A percentile compares a stretch with the other conserved stretches of the same genome.
phyloP scores from a whole-genome alignment of 2,797 vertebrate genomes.

The Macrochelys suwanniensis region DNA sequence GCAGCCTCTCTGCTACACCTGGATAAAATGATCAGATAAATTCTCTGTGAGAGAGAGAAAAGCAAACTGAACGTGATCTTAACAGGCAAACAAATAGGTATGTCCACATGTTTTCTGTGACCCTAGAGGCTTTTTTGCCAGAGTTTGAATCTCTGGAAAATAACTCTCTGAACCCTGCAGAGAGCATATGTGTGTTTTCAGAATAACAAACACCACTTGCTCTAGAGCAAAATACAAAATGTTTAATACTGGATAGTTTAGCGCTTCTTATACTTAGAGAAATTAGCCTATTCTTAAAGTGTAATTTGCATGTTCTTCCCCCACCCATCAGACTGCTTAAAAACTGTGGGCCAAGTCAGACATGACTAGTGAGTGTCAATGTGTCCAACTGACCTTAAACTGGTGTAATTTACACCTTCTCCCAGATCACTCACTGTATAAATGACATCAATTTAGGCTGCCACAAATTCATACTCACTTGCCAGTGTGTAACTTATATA shows the following conservation, averaged over 20 bases:
- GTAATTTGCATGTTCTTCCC: background rate
- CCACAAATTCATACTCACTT: background rate
- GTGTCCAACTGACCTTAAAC: background rate
- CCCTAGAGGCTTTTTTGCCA: background rate
- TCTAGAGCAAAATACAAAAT: background rate
- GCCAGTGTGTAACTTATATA: background rate
- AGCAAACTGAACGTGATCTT: background rate
- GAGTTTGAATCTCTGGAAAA: constrained; percentile 10
- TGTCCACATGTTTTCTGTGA: background rate
- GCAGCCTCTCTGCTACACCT: constrained; percentile 17
- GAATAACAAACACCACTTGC: background rate
- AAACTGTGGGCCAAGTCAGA: background rate
- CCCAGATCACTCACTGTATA: background rate
- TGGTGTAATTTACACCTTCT: background rate
- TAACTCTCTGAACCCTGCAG: background rate
- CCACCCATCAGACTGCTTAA: background rate
- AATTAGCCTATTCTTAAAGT: background rate
- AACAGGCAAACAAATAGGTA: constrained; percentile 14
- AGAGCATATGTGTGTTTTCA: background rate
- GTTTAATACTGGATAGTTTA: background rate
- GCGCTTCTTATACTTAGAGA: background rate
- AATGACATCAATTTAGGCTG: background rate
- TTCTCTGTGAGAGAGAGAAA: constrained; percentile 22
- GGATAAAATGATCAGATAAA: constrained; percentile 23
- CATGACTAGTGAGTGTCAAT: background rate